Evolutionary conservation across 2,797 vertebrate genomes (phyloP).

Genomic region (Jordanella pulchra): DNA sequence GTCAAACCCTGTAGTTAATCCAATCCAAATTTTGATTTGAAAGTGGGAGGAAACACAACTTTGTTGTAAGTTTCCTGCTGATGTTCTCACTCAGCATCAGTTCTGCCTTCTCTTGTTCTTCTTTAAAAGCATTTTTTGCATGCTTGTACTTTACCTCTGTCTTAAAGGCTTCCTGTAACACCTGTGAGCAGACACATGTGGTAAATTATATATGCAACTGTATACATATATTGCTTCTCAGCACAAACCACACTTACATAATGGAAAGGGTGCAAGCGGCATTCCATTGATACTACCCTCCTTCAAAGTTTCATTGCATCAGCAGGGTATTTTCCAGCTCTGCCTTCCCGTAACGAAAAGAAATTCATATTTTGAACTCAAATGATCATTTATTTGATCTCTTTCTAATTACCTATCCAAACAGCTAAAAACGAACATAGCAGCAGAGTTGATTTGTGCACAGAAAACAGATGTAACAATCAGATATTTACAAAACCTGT

Average conservation of each 20-base stretch:
- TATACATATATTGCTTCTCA: slow-evolving; percentile 24
- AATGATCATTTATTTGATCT: slow-evolving; percentile 12
- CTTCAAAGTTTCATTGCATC: slow-evolving; percentile 67
- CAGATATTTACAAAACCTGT: neutral
- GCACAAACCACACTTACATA: slow-evolving; percentile 31
- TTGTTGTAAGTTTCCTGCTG: slow-evolving; percentile 42
- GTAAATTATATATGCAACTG: slow-evolving; percentile 24
- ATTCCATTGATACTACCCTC: slow-evolving; percentile 58
- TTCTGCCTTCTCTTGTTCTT: neutral
- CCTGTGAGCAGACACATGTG: slow-evolving; percentile 8
- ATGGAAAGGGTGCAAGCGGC: slow-evolving; percentile 64
- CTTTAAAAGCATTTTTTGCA: neutral
- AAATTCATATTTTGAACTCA: slow-evolving; percentile 12
- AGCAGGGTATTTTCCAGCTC: slow-evolving; percentile 69
- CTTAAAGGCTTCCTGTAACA: neutral
- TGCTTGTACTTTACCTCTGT: slow-evolving; percentile 21
- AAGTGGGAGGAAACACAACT: slow-evolving; percentile 31
- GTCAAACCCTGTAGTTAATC: neutral
- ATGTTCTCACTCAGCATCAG: slow-evolving; percentile 25
- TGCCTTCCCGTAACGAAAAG: slow-evolving; percentile 72
- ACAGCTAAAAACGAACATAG: neutral
- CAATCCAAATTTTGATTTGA: slow-evolving; percentile 2
- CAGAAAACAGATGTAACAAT: neutral
- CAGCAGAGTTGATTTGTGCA: neutral
- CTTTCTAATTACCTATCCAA: neutral